Conservation (phyloP, 2,888 invertebrate species). For the Alentia gelatinosa region DNA sequence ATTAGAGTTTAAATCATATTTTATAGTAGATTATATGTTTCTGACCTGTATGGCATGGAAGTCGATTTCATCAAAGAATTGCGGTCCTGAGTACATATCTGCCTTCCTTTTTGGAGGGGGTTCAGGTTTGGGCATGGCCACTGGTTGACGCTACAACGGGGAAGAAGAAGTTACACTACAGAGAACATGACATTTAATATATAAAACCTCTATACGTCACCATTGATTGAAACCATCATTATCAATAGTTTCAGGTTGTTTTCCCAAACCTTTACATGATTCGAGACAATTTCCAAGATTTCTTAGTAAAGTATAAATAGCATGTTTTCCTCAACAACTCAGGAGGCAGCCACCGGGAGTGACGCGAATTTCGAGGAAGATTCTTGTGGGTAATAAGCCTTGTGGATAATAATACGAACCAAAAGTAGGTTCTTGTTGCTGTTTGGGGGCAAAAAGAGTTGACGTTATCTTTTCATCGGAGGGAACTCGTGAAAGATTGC, state of each 20-base stretch:
- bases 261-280: background rate
- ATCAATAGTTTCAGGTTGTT: background rate
- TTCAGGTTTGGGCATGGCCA: slow-evolving; percentile 79
- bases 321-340: no score
- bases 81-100: slow-evolving; percentile 95
- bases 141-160: background rate
- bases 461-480: no score
- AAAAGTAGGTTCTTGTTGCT: no score
- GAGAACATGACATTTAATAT: background rate
- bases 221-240: background rate
- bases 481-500: no score
- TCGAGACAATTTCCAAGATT: background rate
- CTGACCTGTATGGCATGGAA: slow-evolving; percentile 91
- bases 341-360: no score
- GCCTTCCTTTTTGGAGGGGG: slow-evolving; percentile 96
- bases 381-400: no score
- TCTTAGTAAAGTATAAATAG: background rate
- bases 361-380: no score
- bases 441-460: no score
- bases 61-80: slow-evolving; percentile 96
- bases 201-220: background rate
- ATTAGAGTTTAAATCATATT: background rate
- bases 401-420: no score
- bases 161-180: background rate
- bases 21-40: no score